Percentiles rank a stretch among this genome's conserved stretches.
Evolutionary conservation across 2,113 vertebrate species (phyloP).

Genomic region (Centropus bengalensis): DNA sequence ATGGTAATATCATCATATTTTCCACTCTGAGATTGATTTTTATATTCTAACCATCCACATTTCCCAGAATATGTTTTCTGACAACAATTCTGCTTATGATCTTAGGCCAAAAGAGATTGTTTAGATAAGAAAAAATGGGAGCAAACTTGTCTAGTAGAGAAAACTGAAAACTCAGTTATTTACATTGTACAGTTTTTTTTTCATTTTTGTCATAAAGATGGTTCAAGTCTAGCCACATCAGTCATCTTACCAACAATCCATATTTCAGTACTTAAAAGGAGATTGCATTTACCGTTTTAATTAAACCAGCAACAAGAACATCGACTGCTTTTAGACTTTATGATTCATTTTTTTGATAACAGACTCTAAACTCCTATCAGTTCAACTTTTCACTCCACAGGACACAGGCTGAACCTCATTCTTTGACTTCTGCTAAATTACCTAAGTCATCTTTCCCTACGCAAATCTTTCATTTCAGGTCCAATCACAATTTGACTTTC

Average conservation of each 20-base stretch:
- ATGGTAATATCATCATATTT: constrained; percentile 25
- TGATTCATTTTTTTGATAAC: not conserved
- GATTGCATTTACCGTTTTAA: not conserved
- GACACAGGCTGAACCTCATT: not conserved
- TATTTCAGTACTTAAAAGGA: not conserved
- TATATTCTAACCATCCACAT: constrained; percentile 1
- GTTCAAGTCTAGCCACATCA: not conserved
- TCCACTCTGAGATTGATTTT: constrained; percentile 44
- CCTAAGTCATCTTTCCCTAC: not conserved
- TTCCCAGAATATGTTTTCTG: constrained; percentile 18
- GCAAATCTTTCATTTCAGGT: not conserved
- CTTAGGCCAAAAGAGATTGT: not conserved
- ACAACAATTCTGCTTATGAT: constrained; percentile 21
- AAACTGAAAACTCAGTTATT: not conserved
- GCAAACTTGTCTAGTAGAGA: not conserved
- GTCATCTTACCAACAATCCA: not conserved
- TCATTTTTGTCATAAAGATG: not conserved
- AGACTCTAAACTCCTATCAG: not conserved
- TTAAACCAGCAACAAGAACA: not conserved
- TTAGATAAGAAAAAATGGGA: not conserved
- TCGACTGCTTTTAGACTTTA: not conserved
- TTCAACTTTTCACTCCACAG: not conserved
- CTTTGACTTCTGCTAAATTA: not conserved
- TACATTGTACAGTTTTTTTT: not conserved
- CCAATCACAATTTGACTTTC: not conserved